These are phyloP conservation scores for Pyrgilauda ruficollis DNA, from an alignment of 2,113 vertebrate species.

Conservation along the genomic window DNA sequence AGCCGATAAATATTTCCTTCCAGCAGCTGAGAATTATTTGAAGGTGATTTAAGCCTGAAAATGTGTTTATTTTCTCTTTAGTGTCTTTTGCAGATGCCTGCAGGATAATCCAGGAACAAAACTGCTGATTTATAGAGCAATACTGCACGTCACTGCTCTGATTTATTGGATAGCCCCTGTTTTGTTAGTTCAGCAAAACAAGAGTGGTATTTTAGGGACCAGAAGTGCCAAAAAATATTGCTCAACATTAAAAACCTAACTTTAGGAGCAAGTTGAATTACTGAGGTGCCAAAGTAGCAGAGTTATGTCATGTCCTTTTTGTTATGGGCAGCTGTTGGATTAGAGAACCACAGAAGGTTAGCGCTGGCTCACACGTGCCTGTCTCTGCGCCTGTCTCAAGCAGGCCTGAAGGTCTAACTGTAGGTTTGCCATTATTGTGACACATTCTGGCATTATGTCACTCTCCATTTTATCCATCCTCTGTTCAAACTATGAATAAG, in stretches of 20 bases:
- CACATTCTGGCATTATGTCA: not conserved
- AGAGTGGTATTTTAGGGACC: not conserved
- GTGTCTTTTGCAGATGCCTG: not conserved
- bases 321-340: not conserved
- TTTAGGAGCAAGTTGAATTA: not conserved
- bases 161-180: not conserved
- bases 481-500: not conserved
- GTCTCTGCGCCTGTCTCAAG: not conserved
- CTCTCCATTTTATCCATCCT: not conserved
- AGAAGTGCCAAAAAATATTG: not conserved
- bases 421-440: not conserved
- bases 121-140: not conserved
- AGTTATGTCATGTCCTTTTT: not conserved
- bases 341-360: not conserved
- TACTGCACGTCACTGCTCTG: not conserved
- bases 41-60: not conserved
- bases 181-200: not conserved
- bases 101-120: not conserved
- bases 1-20: not conserved
- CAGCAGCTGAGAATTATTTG: not conserved
- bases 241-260: not conserved
- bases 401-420: not conserved
- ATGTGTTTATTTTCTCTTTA: not conserved
- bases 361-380: fast-evolving
- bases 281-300: not conserved